Base-by-base conservation (phyloP, 2,888 invertebrate species). In the Hesperia comma region DNA sequence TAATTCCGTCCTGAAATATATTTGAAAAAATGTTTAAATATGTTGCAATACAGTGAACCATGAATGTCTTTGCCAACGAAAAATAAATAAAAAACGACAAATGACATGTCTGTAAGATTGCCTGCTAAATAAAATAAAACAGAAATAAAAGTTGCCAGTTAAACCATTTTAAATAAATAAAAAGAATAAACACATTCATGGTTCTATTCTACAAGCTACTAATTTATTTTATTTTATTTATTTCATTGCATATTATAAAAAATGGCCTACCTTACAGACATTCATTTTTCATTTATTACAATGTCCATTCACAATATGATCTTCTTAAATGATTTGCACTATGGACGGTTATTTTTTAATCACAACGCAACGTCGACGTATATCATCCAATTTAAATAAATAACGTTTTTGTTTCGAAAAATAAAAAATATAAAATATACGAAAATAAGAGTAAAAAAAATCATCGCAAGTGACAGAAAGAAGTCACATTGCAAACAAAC, bases 191-290 rank as follows among this genome's bases (percentile, higher is more conserved):
- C 80, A 85, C 90, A 91, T 90, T 90, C 92, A 91, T 91, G 92
- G 91, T 90, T 85, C 90, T 85, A 72, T 68, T 72, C 75, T 76
- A 79, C 75, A 71, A 71, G 67, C 72, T 74, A 82, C 77, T 74
- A 83, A 83, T 78, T 77, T 73, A 69, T 33, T 54, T 19, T 19
- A 49, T 19, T 32, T 32, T 17, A 64, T 60, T 61, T 1, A 61
- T 61, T 55, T 37, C 5, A 60, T 58, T 21, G 15, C 17, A 58
- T 66, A 80, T 77, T 79, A 81, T 72, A 72, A 80, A 76, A 91
- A 82, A 79, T 77, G 90, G 91, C 92, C 92, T 92, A 92, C 92
- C 92, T 92, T 92, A 92, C 92, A 92, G 92, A 92, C 92, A 91
- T 88, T 88, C 79, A 77, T 87, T 82, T 80, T 71, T 70, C 67